A percentile compares a stretch with the other conserved stretches of the same genome.
phyloP scores from a whole-genome alignment of 2,797 vertebrate species.

The Coracias cyanogaster region DNA sequence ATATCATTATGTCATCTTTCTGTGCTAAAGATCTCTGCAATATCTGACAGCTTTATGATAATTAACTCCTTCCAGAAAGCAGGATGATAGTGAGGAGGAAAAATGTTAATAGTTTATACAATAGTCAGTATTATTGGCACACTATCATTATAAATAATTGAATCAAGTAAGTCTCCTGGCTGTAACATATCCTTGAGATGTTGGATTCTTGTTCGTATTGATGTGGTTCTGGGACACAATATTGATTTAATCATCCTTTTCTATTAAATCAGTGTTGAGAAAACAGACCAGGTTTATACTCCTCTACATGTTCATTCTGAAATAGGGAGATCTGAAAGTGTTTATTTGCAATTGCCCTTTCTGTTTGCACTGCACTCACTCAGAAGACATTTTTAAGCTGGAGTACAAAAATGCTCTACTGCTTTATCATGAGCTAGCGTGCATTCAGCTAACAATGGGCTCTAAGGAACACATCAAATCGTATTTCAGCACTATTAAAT shows the following conservation, averaged over 20 bases:
- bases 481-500: constrained; percentile 42
- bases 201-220: constrained; percentile 53
- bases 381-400: constrained; percentile 49
- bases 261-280: constrained; percentile 58
- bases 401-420: background rate
- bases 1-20: background rate
- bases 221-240: constrained; percentile 46
- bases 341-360: constrained; percentile 43
- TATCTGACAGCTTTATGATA: constrained; percentile 18
- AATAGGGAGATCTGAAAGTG: background rate
- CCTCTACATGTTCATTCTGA: background rate
- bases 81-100: constrained; percentile 1
- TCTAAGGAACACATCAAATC: constrained; percentile 41
- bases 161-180: constrained; percentile 48
- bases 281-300: constrained; percentile 41
- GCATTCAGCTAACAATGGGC: constrained; percentile 1
- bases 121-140: constrained; percentile 50
- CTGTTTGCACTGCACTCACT: constrained; percentile 27
- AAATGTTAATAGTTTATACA: constrained; percentile 65
- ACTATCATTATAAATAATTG: constrained; percentile 62
- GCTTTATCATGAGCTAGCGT: background rate
- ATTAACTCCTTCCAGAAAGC: constrained; percentile 47
- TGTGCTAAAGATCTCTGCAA: background rate
- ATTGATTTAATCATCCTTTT: constrained; percentile 70
- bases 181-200: constrained; percentile 44